Percentiles rank a stretch among this genome's conserved stretches.
Evolutionary conservation across 2,888 invertebrate genomes (phyloP).

Genomic region (Acrocyrtus sp.): DNA sequence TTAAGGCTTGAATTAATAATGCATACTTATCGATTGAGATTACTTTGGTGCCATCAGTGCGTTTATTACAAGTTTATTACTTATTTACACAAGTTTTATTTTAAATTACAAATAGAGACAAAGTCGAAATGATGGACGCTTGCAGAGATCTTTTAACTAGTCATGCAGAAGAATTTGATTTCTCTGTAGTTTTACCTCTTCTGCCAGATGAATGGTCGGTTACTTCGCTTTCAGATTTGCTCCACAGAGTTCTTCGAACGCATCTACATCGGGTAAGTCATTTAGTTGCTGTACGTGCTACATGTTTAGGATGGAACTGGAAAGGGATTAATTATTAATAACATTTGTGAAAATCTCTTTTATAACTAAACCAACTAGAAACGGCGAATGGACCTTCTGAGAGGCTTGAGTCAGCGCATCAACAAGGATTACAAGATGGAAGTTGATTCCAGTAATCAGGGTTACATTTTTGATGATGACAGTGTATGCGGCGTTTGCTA

Average conservation of each 20-base stretch:
- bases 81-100: neutral
- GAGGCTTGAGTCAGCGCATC: constrained; percentile 49
- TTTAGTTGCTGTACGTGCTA: too few relatives aligned
- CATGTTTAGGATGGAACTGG: too few relatives aligned
- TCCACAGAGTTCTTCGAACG: constrained; percentile 66
- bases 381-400: constrained; percentile 46
- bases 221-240: constrained; percentile 67
- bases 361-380: too few relatives aligned
- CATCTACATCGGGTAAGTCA: constrained; percentile 66
- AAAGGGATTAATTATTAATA: neutral
- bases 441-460: constrained; percentile 53
- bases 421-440: constrained; percentile 52
- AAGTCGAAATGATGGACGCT: constrained; percentile 65
- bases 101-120: constrained; percentile 31
- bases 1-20: neutral
- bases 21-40: too few relatives aligned
- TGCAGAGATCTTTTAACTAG: constrained; percentile 67
- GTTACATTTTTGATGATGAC: constrained; percentile 56
- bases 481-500: constrained; percentile 60
- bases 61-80: neutral
- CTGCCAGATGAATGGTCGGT: constrained; percentile 69
- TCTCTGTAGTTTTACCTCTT: constrained; percentile 65
- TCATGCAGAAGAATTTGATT: constrained; percentile 68
- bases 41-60: too few relatives aligned
- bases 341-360: constrained; percentile 10